A percentile compares a stretch with the other conserved stretches of the same genome.
Conservation (phyloP, 2,888 invertebrate species). For the Drepanosiphum platanoidis region DNA sequence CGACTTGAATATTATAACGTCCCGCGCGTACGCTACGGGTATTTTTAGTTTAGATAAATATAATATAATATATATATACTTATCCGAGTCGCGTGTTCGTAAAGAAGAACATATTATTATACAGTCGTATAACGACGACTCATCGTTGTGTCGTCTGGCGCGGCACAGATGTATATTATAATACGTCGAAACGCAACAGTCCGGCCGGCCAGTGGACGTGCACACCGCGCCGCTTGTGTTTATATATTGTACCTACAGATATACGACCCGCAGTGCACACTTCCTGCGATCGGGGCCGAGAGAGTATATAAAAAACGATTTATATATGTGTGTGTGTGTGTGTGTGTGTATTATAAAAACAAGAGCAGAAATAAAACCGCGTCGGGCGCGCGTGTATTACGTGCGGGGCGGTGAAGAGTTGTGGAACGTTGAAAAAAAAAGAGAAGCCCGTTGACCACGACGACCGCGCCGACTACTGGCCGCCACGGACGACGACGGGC, state of each 20-base stretch:
- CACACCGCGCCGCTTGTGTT: neutral
- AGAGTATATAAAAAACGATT: neutral
- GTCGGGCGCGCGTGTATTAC: no score
- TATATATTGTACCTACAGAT: neutral
- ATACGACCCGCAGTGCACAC: neutral
- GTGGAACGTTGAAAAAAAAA: conserved; percentile 4
- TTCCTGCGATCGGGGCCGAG: conserved; percentile 21
- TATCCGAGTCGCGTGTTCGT: neutral
- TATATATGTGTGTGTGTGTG: no score
- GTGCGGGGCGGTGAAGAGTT: neutral
- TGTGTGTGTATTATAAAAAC: conserved; percentile 1
- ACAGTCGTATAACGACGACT: conserved; percentile 13
- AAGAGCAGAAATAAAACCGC: conserved; percentile 4
- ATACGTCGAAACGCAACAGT: neutral
- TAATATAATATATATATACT: neutral
- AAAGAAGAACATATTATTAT: neutral
- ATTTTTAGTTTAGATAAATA: no score
- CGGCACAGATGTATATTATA: neutral
- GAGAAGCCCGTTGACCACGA: conserved; percentile 47
- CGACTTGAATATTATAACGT: no score
- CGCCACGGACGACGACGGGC: conserved; percentile 29
- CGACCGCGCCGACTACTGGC: neutral
- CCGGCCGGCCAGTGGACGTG: neutral
- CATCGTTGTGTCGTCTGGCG: no score
- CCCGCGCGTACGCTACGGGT: no score